phyloP scores from a whole-genome alignment of 2,888 invertebrate species.

The Argyresthia goedartella region DNA sequence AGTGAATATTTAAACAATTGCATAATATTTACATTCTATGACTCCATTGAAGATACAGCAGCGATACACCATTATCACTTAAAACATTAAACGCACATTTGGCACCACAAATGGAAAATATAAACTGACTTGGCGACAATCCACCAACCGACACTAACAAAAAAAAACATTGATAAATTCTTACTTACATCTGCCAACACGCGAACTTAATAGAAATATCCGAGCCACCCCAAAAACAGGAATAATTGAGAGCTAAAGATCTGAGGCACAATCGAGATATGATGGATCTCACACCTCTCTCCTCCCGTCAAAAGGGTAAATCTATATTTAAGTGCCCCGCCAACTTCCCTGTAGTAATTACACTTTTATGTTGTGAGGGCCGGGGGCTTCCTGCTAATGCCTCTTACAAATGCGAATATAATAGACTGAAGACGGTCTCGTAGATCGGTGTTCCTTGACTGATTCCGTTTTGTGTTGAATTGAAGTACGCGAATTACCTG shows the following conservation, averaged over 20 bases:
- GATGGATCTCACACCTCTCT: constrained; percentile 62
- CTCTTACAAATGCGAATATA: constrained; percentile 57
- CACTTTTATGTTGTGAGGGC: constrained; percentile 57
- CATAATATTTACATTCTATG: too few relatives aligned
- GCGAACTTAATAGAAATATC: too few relatives aligned
- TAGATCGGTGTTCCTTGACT: constrained; percentile 14
- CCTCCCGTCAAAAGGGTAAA: constrained; percentile 60
- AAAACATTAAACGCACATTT: too few relatives aligned
- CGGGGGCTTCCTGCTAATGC: constrained; percentile 33
- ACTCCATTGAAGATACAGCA: too few relatives aligned
- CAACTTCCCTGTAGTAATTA: constrained; percentile 57
- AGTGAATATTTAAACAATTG: too few relatives aligned
- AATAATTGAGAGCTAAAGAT: constrained; percentile 43
- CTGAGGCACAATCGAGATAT: constrained; percentile 49
- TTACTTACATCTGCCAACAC: constrained; percentile 9
- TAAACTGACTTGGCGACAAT: too few relatives aligned
- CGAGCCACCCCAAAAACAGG: constrained; percentile 16
- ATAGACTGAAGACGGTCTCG: constrained; percentile 28
- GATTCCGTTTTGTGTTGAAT: too few relatives aligned
- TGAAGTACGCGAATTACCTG: too few relatives aligned
- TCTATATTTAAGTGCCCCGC: constrained; percentile 61
- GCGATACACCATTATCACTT: too few relatives aligned
- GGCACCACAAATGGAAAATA: too few relatives aligned
- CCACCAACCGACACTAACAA: too few relatives aligned
- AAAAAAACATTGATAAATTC: neutral